Evolutionary conservation across 1,140 invertebrate species (phyloP), one percentile per base, ranked within the genome.

Genomic region (Habropoda laboriosa): DNA sequence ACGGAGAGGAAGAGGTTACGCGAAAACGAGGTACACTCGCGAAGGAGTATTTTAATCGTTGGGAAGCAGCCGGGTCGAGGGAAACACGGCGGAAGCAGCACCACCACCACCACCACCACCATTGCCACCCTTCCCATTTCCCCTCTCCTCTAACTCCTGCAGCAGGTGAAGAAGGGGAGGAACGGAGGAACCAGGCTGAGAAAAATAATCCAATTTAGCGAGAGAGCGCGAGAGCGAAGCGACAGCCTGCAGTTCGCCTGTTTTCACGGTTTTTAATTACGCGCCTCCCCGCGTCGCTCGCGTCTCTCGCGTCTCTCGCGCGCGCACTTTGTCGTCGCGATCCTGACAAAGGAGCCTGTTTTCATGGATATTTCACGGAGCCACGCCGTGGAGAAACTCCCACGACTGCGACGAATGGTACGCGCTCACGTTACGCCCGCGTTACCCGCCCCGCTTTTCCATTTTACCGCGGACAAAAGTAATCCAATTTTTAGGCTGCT

Each of bases 181-280:
- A 58, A 67, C 47, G 49, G 80, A 85, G 79, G 63, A 79, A 49
- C 58, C 55, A 71, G 66, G 79, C 80, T 74, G 87, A 88, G 88
- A 89, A 89, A 90, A 90, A 91, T 91, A 90, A 92, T 92, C 87
- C 83, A 92, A 92, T 92, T 91, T 90, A 87, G 87, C 84, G 80
- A 64, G 75, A 87, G 81, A 70, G 74, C 61, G 80, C 72, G 75
- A 66, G 72, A 73, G 77, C 53, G 64, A 80, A 68, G 57, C 67
- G 79, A 83, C 83, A 71, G 77, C 58, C 53, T 71, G 85, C 71
- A 83, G 81, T 75, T 85, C 82, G 79, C 81, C 87, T 89, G 87
- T 92, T 92, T 91, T 91, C 89, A 89, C 86, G 82, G 87, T 89
- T 91, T 86, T 92, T 91, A 92, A 92, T 92, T 92, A 92, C 85